These are phyloP conservation scores for Adoxophyes honmai DNA, from an alignment of 1,140 invertebrate genomes.

Conservation along the genomic window DNA sequence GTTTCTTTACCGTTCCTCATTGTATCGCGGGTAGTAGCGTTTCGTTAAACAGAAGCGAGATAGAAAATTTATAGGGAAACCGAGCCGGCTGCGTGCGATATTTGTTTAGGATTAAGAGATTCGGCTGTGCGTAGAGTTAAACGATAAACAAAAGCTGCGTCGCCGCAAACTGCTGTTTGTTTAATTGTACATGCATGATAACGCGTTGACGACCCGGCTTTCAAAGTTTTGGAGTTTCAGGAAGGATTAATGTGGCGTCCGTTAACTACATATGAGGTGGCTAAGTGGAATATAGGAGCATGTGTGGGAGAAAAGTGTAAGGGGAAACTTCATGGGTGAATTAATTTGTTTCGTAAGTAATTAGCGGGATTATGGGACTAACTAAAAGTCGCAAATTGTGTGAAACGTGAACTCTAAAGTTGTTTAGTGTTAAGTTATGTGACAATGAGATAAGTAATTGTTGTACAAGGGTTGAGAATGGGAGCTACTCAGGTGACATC, in stretches of 20 bases:
- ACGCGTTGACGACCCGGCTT: constrained; percentile 41
- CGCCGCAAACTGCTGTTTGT: constrained; percentile 60
- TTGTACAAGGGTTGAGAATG: background rate
- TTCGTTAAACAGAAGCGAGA: constrained; percentile 35
- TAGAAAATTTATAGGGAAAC: constrained; percentile 52
- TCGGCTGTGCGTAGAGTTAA: constrained; percentile 52
- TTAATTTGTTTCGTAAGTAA: constrained; percentile 3
- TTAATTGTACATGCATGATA: constrained; percentile 63
- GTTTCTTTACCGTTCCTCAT: constrained; percentile 62
- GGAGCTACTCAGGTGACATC: background rate
- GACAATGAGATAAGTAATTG: background rate
- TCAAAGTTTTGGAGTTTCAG: constrained; percentile 26
- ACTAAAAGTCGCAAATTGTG: background rate
- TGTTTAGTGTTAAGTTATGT: no score
- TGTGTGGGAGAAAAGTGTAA: constrained; percentile 14
- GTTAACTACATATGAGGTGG: constrained; percentile 22
- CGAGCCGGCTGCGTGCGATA: constrained; percentile 34
- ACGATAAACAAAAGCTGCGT: constrained; percentile 60
- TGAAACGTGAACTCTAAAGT: no score
- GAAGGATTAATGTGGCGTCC: constrained; percentile 31
- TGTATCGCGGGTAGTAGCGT: constrained; percentile 42
- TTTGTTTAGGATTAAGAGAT: constrained; percentile 72
- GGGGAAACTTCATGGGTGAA: constrained; percentile 3
- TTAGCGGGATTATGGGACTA: background rate
- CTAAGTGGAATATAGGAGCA: constrained; percentile 24